Percentiles rank a stretch among this genome's conserved stretches.
These are phyloP conservation scores for Agrochola lota DNA, from an alignment of 2,888 invertebrate species.

Conservation along the genomic window DNA sequence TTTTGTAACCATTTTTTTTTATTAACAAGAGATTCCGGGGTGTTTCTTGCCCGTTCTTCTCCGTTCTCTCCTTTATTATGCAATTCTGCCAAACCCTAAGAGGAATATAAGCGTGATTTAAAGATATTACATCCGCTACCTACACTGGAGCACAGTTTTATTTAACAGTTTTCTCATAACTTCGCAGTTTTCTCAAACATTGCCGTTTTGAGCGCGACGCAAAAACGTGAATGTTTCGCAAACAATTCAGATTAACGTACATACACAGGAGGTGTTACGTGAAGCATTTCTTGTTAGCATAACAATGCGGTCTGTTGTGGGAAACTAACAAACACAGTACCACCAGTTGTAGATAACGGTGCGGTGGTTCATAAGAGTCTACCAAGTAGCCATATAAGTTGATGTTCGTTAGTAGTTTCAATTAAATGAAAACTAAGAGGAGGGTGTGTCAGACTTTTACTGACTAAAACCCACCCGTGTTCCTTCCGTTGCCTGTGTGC, in stretches of 20 bases:
- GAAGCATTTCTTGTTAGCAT: conserved; percentile 22
- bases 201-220: not conserved
- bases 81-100: not conserved
- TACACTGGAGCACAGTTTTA: not conserved
- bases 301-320: conserved; percentile 35
- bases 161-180: not conserved
- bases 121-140: not conserved
- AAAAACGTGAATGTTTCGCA: conserved; percentile 36
- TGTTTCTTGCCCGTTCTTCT: too few relatives aligned
- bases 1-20: too few relatives aligned
- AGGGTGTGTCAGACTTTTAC: too few relatives aligned
- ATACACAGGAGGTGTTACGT: conserved; percentile 13
- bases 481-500: too few relatives aligned
- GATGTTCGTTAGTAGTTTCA: not conserved
- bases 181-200: not conserved
- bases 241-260: conserved; percentile 29
- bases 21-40: too few relatives aligned
- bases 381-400: not conserved
- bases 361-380: not conserved
- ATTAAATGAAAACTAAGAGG: too few relatives aligned
- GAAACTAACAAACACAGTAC: not conserved
- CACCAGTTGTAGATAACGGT: not conserved
- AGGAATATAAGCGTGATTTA: not conserved
- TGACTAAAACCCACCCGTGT: too few relatives aligned
- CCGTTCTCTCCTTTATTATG: too few relatives aligned